These are phyloP conservation scores for Erpornis zantholeuca DNA, from an alignment of 2,113 vertebrate species.

Conservation along the genomic window DNA sequence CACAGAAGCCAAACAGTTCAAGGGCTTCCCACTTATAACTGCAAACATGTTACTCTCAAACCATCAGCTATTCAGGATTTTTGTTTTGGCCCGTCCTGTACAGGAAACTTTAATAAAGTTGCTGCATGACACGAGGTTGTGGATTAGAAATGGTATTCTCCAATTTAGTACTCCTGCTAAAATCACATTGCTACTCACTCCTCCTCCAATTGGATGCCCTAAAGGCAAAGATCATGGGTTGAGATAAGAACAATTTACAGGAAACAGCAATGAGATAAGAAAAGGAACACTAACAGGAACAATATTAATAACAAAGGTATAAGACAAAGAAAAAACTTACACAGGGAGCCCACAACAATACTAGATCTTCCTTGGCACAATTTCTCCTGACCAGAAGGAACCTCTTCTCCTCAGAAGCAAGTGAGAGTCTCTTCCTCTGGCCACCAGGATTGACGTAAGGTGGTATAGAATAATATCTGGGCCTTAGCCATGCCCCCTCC, in stretches of 20 bases:
- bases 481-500: neutral
- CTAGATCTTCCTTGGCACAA: rapidly evolving
- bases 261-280: neutral
- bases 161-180: neutral
- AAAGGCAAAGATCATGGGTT: neutral
- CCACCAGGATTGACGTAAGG: neutral
- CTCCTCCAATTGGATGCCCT: neutral
- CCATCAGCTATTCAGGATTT: neutral
- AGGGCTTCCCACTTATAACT: neutral
- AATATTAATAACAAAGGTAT: neutral
- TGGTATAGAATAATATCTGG: neutral
- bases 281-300: neutral
- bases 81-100: neutral
- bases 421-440: neutral
- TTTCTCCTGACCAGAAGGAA: neutral
- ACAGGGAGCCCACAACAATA: neutral
- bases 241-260: neutral
- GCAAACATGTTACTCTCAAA: neutral
- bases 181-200: neutral
- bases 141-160: neutral
- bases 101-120: neutral
- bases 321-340: neutral
- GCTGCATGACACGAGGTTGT: rapidly evolving
- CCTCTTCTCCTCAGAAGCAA: rapidly evolving
- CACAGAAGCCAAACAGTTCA: neutral